Evolutionary conservation across 2,797 vertebrate species (phyloP).

Genomic region (Picus viridis): DNA sequence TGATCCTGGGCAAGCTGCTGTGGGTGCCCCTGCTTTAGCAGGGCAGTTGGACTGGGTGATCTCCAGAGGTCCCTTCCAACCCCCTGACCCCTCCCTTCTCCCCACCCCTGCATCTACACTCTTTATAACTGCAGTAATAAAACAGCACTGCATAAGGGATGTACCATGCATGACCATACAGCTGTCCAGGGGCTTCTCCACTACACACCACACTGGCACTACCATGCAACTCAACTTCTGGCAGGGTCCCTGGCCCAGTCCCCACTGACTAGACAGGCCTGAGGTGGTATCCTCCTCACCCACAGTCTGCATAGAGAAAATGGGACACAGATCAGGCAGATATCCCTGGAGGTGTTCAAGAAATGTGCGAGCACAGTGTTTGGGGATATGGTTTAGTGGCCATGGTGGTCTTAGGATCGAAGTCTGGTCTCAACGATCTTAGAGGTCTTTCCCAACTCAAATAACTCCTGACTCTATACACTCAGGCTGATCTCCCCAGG

Average conservation of each 20-base stretch:
- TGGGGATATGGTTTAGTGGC: too few species aligned
- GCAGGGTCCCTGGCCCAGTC: fast-evolving
- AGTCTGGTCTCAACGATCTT: too few species aligned
- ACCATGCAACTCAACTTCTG: fast-evolving
- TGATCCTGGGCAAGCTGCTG: too few species aligned
- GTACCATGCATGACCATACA: fast-evolving
- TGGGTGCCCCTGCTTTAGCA: too few species aligned
- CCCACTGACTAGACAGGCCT: background rate
- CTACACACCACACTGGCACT: fast-evolving
- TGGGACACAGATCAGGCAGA: fast-evolving
- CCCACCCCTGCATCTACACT: too few species aligned
- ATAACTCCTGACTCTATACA: too few species aligned
- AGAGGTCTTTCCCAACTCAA: too few species aligned
- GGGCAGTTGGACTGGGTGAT: too few species aligned
- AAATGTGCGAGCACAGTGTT: too few species aligned
- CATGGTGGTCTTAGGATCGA: too few species aligned
- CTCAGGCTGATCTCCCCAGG: fast-evolving
- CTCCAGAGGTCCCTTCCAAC: too few species aligned
- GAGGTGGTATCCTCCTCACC: fast-evolving
- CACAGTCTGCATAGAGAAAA: fast-evolving
- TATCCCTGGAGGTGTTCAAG: fast-evolving
- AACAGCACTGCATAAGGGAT: fast-evolving
- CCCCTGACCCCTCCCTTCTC: background rate
- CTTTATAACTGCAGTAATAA: fast-evolving
- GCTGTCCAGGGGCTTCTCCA: background rate